phyloP scores from a whole-genome alignment of 2,797 vertebrate genomes.

The Acomys russatus region DNA sequence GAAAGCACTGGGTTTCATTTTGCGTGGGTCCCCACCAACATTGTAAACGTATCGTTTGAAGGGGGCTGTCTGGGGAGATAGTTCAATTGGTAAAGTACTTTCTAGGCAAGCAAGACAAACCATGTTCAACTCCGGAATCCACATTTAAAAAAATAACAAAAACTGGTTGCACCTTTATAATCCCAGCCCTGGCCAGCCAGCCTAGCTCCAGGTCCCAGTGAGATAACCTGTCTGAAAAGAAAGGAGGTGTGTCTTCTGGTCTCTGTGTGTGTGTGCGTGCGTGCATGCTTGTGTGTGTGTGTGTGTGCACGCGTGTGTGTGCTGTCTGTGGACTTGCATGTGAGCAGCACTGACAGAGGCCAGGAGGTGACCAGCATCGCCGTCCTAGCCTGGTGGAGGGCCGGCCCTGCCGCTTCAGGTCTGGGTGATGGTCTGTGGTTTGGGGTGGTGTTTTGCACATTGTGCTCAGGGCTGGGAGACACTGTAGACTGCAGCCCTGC shows the following conservation, averaged over 20 bases:
- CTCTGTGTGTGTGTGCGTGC: accelerated
- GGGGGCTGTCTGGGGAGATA: background rate
- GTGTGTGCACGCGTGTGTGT: too few species aligned
- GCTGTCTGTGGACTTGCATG: too few species aligned
- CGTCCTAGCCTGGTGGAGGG: background rate
- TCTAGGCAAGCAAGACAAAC: background rate
- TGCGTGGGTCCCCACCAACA: background rate
- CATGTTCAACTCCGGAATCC: background rate
- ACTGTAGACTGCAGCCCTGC: background rate
- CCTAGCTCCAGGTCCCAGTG: background rate
- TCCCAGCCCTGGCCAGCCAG: background rate
- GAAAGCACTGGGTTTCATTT: background rate
- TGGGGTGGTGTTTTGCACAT: background rate
- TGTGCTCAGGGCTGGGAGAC: background rate
- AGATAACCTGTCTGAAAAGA: background rate
- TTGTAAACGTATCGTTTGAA: background rate
- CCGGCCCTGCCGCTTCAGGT: background rate
- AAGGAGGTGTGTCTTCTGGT: background rate
- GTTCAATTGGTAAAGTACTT: background rate
- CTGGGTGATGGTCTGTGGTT: background rate
- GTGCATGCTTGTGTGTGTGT: too few species aligned
- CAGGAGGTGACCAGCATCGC: background rate
- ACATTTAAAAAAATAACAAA: background rate
- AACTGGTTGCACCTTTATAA: background rate
- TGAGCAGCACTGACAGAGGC: background rate